These are phyloP conservation scores for Zoanthus sansibaricus DNA, from an alignment of 92 coral and sea anemone species.

Conservation along the genomic window DNA sequence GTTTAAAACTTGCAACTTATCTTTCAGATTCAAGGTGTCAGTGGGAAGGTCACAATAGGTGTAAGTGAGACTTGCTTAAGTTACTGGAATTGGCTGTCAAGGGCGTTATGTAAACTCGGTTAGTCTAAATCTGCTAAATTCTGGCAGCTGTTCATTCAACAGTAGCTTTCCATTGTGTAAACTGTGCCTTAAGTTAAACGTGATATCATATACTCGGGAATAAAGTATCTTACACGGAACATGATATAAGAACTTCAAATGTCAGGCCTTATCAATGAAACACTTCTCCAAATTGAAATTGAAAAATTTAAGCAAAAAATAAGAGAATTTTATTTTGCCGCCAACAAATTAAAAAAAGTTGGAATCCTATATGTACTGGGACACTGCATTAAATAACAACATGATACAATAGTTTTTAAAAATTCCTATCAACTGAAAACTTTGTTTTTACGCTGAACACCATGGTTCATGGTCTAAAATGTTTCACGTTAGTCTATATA, in stretches of 20 bases:
- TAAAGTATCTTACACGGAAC: not conserved
- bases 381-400: not conserved
- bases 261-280: not conserved
- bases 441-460: no score
- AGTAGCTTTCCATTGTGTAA: not conserved
- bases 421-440: not conserved
- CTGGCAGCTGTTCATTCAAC: constrained; percentile 3
- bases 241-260: not conserved
- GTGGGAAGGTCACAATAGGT: no score
- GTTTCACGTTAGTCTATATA: not conserved
- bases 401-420: not conserved
- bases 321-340: not conserved
- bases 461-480: not conserved
- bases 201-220: not conserved
- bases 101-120: not conserved
- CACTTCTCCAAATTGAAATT: not conserved
- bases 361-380: not conserved
- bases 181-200: not conserved
- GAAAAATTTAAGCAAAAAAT: not conserved
- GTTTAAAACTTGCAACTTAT: no score
- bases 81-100: not conserved
- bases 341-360: not conserved
- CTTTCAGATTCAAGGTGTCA: no score
- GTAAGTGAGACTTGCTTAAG: not conserved
- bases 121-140: not conserved